phyloP scores from a whole-genome alignment of 2,113 vertebrate species.

The Eudyptes chrysolophus region DNA sequence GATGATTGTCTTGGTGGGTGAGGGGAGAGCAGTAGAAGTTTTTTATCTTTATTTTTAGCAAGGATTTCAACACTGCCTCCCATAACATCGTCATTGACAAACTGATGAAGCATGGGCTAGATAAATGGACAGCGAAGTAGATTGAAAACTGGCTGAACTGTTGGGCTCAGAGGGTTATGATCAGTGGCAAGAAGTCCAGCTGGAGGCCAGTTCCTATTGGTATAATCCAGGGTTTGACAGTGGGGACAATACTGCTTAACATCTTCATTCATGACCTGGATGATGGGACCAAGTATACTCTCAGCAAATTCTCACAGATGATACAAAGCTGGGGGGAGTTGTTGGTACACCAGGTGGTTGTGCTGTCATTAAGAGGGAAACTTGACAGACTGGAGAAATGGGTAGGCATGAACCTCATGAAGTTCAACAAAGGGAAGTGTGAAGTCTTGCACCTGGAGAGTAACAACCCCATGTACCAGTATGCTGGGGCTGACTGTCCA shows the following conservation, averaged over 20 bases:
- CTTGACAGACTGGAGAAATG: not conserved
- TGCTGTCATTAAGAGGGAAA: not conserved
- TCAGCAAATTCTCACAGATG: not conserved
- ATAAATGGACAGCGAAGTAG: not conserved
- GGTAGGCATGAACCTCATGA: not conserved
- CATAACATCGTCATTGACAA: not conserved
- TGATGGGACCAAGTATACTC: not conserved
- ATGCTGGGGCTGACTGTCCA: not conserved
- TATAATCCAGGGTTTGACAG: not conserved
- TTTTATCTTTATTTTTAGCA: not conserved
- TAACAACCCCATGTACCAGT: not conserved
- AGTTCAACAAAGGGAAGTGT: not conserved
- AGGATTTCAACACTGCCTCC: not conserved
- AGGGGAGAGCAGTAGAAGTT: not conserved
- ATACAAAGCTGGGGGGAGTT: not conserved
- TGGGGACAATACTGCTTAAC: not conserved
- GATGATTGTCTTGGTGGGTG: not conserved
- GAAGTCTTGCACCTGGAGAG: not conserved
- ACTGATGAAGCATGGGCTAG: not conserved
- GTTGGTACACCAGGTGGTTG: not conserved
- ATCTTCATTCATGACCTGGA: not conserved
- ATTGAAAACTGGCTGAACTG: not conserved
- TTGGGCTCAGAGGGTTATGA: not conserved
- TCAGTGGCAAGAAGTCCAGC: not conserved
- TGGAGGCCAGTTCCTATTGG: not conserved